A percentile compares a stretch with the other conserved stretches of the same genome.
phyloP scores from a whole-genome alignment of 2,888 invertebrate species.

The Oasisia sp. region DNA sequence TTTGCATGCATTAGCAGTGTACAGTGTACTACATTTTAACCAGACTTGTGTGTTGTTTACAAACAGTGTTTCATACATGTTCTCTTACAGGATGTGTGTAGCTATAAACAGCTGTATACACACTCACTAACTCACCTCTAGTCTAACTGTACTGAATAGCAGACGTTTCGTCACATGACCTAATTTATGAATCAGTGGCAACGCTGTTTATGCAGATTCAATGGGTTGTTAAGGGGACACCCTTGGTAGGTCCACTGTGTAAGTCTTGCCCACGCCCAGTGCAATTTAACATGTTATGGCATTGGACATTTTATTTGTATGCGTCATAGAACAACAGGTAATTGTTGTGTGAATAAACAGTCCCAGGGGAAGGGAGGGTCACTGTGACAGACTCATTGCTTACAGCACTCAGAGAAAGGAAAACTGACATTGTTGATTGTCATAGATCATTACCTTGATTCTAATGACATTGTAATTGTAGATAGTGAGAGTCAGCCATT shows the following conservation, averaged over 20 bases:
- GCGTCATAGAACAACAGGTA: not conserved
- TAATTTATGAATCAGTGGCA: not conserved
- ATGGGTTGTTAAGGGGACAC: not conserved
- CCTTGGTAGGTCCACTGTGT: not conserved
- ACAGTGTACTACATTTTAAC: not conserved
- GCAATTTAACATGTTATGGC: not conserved
- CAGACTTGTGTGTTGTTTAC: not conserved
- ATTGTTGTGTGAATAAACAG: not conserved
- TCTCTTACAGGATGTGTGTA: not conserved
- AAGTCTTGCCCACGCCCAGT: not conserved
- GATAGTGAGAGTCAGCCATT: not conserved
- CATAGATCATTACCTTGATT: not conserved
- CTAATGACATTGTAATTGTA: not conserved
- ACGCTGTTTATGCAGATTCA: not conserved
- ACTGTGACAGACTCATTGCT: not conserved
- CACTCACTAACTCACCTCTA: not conserved
- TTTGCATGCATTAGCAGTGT: conserved; percentile 5
- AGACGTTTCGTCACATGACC: not conserved
- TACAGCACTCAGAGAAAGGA: not conserved
- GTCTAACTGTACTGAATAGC: not conserved
- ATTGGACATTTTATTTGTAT: not conserved
- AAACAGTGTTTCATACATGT: not conserved
- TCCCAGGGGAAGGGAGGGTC: not conserved
- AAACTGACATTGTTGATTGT: not conserved
- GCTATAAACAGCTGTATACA: no score